Percentiles rank a stretch among this genome's conserved stretches.
Conservation (phyloP, 64 coral and sea anemone genomes). For the Montipora efflorescens region DNA sequence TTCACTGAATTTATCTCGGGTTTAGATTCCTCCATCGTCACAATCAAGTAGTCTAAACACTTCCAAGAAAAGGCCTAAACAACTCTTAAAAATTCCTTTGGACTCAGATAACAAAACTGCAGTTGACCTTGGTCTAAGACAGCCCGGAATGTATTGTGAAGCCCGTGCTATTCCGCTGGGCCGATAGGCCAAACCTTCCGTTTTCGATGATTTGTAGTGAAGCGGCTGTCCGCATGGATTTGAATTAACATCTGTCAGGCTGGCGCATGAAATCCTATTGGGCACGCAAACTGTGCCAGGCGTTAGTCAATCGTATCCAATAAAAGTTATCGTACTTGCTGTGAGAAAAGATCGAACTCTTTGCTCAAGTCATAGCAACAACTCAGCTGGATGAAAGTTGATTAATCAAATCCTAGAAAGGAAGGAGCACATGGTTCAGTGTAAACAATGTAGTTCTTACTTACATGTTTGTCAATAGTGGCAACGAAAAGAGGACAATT, state of each 20-base stretch:
- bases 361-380: conserved; percentile 16
- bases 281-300: background rate
- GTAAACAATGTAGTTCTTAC: background rate
- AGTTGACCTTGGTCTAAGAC: background rate
- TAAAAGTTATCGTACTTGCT: background rate
- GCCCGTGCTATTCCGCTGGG: no score
- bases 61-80: background rate
- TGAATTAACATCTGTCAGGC: background rate
- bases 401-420: background rate
- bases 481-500: background rate
- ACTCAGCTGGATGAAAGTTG: background rate
- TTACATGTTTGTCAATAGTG: conserved; percentile 41
- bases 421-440: background rate
- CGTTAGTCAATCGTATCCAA: background rate
- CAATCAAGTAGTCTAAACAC: background rate
- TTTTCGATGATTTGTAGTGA: background rate
- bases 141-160: background rate
- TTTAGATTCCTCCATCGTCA: conserved; percentile 41
- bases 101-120: background rate
- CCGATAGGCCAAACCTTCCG: background rate
- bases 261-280: background rate
- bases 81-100: background rate
- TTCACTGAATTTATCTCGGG: conserved; percentile 25
- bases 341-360: background rate
- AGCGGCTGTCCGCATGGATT: background rate